Conservation (phyloP, 1,140 invertebrate genomes). For the Drosophila erecta region DNA sequence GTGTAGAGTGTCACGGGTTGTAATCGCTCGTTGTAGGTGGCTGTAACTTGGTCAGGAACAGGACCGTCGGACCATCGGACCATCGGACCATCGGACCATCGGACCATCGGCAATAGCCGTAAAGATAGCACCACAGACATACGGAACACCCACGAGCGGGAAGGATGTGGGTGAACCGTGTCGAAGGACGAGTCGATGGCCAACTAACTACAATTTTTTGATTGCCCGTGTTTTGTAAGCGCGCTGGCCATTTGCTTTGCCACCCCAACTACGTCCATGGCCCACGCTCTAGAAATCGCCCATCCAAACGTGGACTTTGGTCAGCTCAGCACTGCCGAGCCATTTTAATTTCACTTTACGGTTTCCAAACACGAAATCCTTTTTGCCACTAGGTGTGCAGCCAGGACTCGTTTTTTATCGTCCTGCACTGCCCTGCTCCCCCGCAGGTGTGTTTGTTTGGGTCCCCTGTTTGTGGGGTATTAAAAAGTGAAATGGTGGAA, state of each 20-base stretch:
- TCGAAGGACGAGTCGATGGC: slow-evolving; percentile 69
- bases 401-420: slow-evolving; percentile 67
- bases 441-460: slow-evolving; percentile 40
- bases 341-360: slow-evolving; percentile 83
- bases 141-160: slow-evolving; percentile 20
- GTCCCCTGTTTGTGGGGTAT: slow-evolving; percentile 51
- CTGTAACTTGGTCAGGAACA: slow-evolving; percentile 51
- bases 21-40: slow-evolving; percentile 72
- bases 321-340: slow-evolving; percentile 59
- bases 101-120: slow-evolving; percentile 36
- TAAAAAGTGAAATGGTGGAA: slow-evolving; percentile 68
- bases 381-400: slow-evolving; percentile 65
- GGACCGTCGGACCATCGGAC: slow-evolving; percentile 3
- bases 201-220: slow-evolving; percentile 58
- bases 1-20: slow-evolving; percentile 76
- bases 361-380: slow-evolving; percentile 80
- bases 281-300: background rate
- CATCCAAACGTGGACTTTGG: slow-evolving; percentile 37
- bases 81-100: background rate
- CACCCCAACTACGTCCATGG: slow-evolving; percentile 19
- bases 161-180: slow-evolving; percentile 6
- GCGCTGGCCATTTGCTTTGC: slow-evolving; percentile 66
- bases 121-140: slow-evolving; percentile 58
- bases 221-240: slow-evolving; percentile 63
- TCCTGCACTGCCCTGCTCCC: slow-evolving; percentile 7